Percentiles rank a stretch among this genome's conserved stretches.
Conservation (phyloP, 2,797 vertebrate species). For the Parauchenoglanis ngamensis region DNA sequence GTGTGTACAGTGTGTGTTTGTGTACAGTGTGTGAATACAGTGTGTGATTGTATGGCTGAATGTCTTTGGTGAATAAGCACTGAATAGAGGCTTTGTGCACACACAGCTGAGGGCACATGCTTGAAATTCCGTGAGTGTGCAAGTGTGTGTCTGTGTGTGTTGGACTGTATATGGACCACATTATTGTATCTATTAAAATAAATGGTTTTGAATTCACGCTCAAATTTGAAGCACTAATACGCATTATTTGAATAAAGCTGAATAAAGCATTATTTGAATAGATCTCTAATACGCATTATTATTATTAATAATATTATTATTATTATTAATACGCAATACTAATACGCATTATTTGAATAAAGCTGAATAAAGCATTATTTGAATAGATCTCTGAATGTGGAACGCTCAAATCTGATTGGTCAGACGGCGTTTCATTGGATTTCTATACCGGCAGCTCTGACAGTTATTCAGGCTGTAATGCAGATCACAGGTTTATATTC, state of each 20-base stretch:
- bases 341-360: not conserved
- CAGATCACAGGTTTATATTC: not conserved
- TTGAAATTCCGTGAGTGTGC: slow-evolving; percentile 25
- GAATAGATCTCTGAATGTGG: no score
- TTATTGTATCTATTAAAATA: not conserved
- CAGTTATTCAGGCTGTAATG: not conserved
- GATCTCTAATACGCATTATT: no score
- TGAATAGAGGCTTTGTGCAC: slow-evolving; percentile 47
- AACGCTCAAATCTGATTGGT: not conserved
- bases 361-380: not conserved
- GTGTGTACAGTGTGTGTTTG: not conserved
- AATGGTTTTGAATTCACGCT: not conserved
- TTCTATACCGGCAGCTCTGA: not conserved
- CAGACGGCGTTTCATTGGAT: not conserved
- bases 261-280: no score
- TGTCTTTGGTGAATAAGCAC: slow-evolving; percentile 36
- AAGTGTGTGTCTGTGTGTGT: not conserved
- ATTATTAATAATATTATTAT: no score
- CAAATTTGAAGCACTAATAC: not conserved
- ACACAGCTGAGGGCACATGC: slow-evolving; percentile 37
- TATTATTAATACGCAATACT: no score
- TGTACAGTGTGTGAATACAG: no score
- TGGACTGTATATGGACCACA: not conserved
- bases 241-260: not conserved
- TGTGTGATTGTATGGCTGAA: slow-evolving; percentile 29